phyloP scores from a whole-genome alignment of 2,113 vertebrate species.

The Perccottus glenii region DNA sequence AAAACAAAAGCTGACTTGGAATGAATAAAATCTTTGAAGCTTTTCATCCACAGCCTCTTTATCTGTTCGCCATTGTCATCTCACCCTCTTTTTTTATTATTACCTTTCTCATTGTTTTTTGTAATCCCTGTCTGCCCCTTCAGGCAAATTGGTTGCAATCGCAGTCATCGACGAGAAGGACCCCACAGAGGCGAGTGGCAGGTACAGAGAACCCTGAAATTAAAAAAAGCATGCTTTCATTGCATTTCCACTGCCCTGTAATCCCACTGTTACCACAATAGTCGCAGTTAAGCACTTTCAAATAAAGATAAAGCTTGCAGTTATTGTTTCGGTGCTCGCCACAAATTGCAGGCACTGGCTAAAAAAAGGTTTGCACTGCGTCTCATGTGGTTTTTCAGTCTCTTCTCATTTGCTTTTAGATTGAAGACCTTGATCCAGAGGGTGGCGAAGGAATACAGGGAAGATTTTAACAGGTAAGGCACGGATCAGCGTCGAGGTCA shows the following conservation, averaged over 20 bases:
- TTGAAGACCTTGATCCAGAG: conserved; percentile 91
- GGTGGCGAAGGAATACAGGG: conserved; percentile 90
- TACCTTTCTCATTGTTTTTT: conserved; percentile 27
- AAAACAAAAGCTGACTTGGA: conserved; percentile 31
- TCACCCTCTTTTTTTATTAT: conserved; percentile 1
- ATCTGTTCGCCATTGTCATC: conserved; percentile 44
- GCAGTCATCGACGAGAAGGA: conserved; percentile 95
- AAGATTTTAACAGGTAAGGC: conserved; percentile 90
- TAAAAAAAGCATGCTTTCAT: conserved; percentile 27
- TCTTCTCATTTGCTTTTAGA: conserved; percentile 74
- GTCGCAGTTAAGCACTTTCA: conserved; percentile 36
- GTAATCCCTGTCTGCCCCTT: conserved; percentile 60
- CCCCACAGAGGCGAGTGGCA: conserved; percentile 85
- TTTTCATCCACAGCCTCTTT: conserved; percentile 42
- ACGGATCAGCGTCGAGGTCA: conserved; percentile 39
- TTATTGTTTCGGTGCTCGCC: conserved; percentile 54
- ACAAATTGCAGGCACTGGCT: conserved; percentile 54
- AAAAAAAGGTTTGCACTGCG: conserved; percentile 18
- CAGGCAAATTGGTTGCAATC: conserved; percentile 95
- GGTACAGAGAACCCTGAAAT: conserved; percentile 79
- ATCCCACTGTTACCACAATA: conserved; percentile 34
- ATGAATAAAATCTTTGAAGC: conserved; percentile 39
- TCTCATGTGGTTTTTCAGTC: conserved; percentile 54
- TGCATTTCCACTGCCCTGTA: conserved; percentile 32
- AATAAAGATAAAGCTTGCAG: conserved; percentile 54